These are phyloP conservation scores for Oscheius onirici DNA, from an alignment of 2,888 invertebrate species.

Conservation along the genomic window DNA sequence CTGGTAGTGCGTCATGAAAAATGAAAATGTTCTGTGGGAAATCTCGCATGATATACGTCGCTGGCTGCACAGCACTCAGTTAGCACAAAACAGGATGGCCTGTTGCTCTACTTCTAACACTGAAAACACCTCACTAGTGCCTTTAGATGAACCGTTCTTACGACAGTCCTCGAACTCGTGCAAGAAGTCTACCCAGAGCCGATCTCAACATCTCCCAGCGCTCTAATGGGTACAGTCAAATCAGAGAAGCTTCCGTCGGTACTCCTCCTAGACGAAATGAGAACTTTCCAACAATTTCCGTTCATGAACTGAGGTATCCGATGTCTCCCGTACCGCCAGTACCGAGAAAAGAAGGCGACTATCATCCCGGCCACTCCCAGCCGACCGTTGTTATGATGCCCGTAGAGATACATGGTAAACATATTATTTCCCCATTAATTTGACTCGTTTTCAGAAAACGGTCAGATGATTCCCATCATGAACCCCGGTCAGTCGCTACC, in stretches of 20 bases:
- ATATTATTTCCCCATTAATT: no score
- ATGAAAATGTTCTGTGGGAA: no score
- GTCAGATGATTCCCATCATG: constrained; percentile 44
- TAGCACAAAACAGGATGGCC: no score
- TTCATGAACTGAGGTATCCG: background rate
- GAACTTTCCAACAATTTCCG: background rate
- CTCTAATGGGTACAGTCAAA: constrained; percentile 28
- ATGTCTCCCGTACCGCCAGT: constrained; percentile 1
- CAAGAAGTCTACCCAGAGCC: constrained; percentile 19
- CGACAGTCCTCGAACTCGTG: constrained; percentile 17
- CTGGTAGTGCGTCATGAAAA: no score
- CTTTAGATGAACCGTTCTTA: constrained; percentile 10
- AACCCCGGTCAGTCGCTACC: background rate
- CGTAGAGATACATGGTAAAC: constrained; percentile 44
- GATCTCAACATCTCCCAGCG: constrained; percentile 17
- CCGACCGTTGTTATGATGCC: constrained; percentile 55
- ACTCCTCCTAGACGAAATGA: constrained; percentile 10
- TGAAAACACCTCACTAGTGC: no score
- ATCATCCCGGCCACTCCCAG: constrained; percentile 26
- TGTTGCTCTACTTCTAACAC: no score
- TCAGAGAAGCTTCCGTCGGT: constrained; percentile 22
- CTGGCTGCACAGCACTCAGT: no score
- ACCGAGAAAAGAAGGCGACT: constrained; percentile 9
- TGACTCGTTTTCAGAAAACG: constrained; percentile 35
- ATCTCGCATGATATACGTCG: no score